Conservation (phyloP, 2,113 vertebrate genomes). For the Colius striatus region DNA sequence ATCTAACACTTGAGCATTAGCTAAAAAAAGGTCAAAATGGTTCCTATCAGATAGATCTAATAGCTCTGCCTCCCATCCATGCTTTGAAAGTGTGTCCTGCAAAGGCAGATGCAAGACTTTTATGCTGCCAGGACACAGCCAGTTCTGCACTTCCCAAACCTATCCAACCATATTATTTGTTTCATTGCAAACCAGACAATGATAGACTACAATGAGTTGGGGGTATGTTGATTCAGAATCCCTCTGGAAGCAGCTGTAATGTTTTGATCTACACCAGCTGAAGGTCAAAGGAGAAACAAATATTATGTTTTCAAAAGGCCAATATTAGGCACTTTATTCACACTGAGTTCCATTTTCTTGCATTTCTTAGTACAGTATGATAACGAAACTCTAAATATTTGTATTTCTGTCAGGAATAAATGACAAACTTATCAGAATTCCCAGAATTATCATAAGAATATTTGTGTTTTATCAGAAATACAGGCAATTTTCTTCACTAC, state of each 20-base stretch:
- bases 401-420: background rate
- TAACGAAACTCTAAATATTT: background rate
- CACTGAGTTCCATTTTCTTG: background rate
- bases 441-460: background rate
- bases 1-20: background rate
- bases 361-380: background rate
- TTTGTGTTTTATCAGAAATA: constrained; percentile 4
- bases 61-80: background rate
- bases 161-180: background rate
- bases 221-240: background rate
- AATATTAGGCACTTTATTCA: background rate
- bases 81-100: background rate
- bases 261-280: background rate
- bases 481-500: background rate
- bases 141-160: background rate
- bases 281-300: constrained; percentile 3
- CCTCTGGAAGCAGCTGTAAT: background rate
- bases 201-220: background rate
- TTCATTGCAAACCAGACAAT: background rate
- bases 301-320: background rate
- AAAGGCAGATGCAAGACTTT: background rate
- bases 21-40: background rate
- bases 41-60: background rate
- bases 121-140: background rate
- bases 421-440: background rate